Base-by-base conservation (phyloP, 2,797 vertebrate genomes). In the Babyrousa celebensis region DNA sequence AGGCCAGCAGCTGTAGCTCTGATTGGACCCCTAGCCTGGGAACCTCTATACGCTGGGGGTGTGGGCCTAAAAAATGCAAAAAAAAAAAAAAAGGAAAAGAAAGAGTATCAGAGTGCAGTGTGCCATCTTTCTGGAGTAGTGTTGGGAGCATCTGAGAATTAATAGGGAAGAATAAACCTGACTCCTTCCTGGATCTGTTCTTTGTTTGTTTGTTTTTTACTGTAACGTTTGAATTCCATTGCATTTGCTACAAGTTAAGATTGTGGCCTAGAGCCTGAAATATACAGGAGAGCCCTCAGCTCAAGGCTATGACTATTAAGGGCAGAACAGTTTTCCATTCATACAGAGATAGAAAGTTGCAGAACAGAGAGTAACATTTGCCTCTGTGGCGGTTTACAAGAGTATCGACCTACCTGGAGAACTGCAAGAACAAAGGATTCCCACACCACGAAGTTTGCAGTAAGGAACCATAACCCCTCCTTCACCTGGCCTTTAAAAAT, bases 91-190 rank as follows among this genome's bases (percentile, higher is more conserved):
- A 36, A 36, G 36, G 36, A 62, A 62, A 62, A 11, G 12, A 16
- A 15, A 1, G 8, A 20, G 32, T 21, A 25, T 40, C 15, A 1
- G 62, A 70, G 70, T 15, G 5, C 12, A 21, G 12, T 1, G 40
- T 16, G 25, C 1, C 0, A 1, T 67, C 14, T 29, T 17, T 27
- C 16, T 12, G 17, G 75, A 94, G 36, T 25, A 14, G 52, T 0
- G 6, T 21, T 21, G 72, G 29, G n/a, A 36, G n/a, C 0, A 0
- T 5, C 36, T 25, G 32, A 32, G n/a, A 16, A 12, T 32, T 68
- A 32, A 68, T 6, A 32, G 65, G 16, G 65, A 68, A 68, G 65
- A 68, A 68, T 8, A 68, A 18, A 32, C 16, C 16, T 32, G 65
- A 68, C 29, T n/a, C n/a, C 65, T 17, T 27, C 4, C 1, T 9